Evolutionary conservation across 2,888 invertebrate species (phyloP).

Genomic region (Acanthacorydalis orientalis): DNA sequence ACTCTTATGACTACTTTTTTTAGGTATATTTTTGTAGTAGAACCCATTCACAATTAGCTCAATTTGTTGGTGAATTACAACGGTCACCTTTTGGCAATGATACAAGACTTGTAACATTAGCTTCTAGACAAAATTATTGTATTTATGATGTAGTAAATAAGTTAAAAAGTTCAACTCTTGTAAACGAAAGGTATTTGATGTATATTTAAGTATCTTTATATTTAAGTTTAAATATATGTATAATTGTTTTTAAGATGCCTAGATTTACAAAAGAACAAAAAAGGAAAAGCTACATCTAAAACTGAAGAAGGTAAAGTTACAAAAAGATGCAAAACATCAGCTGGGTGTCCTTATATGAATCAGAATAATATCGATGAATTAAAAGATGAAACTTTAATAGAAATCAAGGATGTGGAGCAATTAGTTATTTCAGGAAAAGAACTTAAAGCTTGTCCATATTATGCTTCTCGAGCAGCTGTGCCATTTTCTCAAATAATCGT

Average conservation of each 20-base stretch:
- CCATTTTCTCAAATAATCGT: slow-evolving; percentile 70
- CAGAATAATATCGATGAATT: slow-evolving; percentile 42
- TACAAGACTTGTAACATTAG: slow-evolving; percentile 62
- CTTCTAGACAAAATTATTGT: slow-evolving; percentile 85
- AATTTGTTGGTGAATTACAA: slow-evolving; percentile 85
- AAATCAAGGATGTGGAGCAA: slow-evolving; percentile 80
- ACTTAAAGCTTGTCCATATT: slow-evolving; percentile 82
- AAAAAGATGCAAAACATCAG: slow-evolving; percentile 42
- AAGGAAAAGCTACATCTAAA: slow-evolving; percentile 33
- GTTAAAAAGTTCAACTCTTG: slow-evolving; percentile 56
- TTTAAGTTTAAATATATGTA: neutral
- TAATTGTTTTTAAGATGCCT: slow-evolving; percentile 40
- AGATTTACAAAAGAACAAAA: slow-evolving; percentile 57
- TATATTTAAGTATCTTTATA: neutral
- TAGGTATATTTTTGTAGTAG: slow-evolving; percentile 89
- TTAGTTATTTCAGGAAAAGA: slow-evolving; percentile 49
- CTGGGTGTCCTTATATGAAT: slow-evolving; percentile 53
- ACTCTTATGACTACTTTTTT: slow-evolving; percentile 8
- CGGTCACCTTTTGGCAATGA: slow-evolving; percentile 57
- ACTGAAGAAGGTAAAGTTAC: slow-evolving; percentile 40
- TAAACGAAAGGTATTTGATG: slow-evolving; percentile 63
- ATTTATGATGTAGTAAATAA: slow-evolving; percentile 64
- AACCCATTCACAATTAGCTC: slow-evolving; percentile 91
- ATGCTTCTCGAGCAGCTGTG: slow-evolving; percentile 67
- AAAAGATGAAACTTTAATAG: slow-evolving; percentile 43